phyloP scores from a whole-genome alignment of 2,113 vertebrate genomes.

The Tragulus kanchil region DNA sequence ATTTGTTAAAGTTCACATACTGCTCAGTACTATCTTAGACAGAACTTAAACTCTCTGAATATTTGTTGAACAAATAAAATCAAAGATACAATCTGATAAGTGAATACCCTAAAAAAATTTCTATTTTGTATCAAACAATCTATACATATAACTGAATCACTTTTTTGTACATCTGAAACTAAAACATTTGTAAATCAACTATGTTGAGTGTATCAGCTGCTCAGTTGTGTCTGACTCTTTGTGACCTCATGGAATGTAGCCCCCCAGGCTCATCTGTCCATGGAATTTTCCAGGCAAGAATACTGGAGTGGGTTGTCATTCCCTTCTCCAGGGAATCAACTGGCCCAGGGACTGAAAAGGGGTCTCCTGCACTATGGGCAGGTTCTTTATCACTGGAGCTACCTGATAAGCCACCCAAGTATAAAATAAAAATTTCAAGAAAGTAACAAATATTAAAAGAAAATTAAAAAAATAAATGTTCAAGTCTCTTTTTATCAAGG shows the following conservation, averaged over 20 bases:
- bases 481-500: background rate
- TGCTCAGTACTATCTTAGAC: background rate
- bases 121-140: too few relatives aligned
- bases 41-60: background rate
- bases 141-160: background rate
- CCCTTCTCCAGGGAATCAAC: background rate
- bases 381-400: background rate
- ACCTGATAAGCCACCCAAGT: background rate
- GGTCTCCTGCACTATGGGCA: background rate
- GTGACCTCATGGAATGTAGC: background rate
- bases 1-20: background rate
- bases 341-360: background rate
- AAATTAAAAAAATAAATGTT: background rate
- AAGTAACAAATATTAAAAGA: background rate
- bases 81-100: too few relatives aligned
- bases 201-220: background rate
- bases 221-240: background rate
- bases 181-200: background rate
- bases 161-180: background rate
- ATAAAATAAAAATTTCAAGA: background rate
- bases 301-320: background rate
- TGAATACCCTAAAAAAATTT: too few relatives aligned
- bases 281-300: background rate
- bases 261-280: background rate
- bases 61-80: constrained; percentile 50